Percentiles rank a stretch among this genome's conserved stretches.
phyloP scores from a whole-genome alignment of 2,113 vertebrate genomes.

The Nerophis ophidion region DNA sequence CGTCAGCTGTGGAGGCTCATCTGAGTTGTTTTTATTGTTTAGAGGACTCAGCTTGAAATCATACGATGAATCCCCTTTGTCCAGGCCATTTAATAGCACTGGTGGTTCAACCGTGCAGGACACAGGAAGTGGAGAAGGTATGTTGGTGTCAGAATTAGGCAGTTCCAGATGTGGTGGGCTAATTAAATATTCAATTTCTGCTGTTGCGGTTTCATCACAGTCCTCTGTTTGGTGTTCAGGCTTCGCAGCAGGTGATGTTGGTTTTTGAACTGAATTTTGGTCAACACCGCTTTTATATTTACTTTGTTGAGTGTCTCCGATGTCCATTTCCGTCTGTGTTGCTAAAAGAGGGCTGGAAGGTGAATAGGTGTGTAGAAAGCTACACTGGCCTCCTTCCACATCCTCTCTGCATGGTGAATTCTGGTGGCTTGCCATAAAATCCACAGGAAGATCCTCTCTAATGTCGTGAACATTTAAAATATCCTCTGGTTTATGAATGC shows the following conservation, averaged over 20 bases:
- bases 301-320: constrained; percentile 29
- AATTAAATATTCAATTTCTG: constrained; percentile 48
- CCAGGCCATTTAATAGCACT: constrained; percentile 35
- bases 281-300: constrained; percentile 36
- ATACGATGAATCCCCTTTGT: constrained; percentile 50
- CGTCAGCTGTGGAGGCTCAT: constrained; percentile 57
- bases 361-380: constrained; percentile 31
- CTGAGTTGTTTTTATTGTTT: constrained; percentile 61
- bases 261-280: constrained; percentile 31
- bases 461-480: constrained; percentile 56
- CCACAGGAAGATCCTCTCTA: constrained; percentile 53
- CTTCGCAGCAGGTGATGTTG: constrained; percentile 28
- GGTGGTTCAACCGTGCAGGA: constrained; percentile 37
- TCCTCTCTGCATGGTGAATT: constrained; percentile 52
- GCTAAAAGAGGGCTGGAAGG: constrained; percentile 40
- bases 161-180: constrained; percentile 52
- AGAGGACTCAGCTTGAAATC: constrained; percentile 70
- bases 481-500: constrained; percentile 40
- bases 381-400: constrained; percentile 36
- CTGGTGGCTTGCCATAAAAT: constrained; percentile 61
- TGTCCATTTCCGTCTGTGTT: constrained; percentile 20
- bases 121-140: constrained; percentile 39
- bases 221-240: constrained; percentile 32
- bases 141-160: constrained; percentile 36
- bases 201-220: constrained; percentile 16